A percentile compares a stretch with the other conserved stretches of the same genome.
These are phyloP conservation scores for Copsychus sechellarum DNA, from an alignment of 2,113 vertebrate species.

Conservation along the genomic window DNA sequence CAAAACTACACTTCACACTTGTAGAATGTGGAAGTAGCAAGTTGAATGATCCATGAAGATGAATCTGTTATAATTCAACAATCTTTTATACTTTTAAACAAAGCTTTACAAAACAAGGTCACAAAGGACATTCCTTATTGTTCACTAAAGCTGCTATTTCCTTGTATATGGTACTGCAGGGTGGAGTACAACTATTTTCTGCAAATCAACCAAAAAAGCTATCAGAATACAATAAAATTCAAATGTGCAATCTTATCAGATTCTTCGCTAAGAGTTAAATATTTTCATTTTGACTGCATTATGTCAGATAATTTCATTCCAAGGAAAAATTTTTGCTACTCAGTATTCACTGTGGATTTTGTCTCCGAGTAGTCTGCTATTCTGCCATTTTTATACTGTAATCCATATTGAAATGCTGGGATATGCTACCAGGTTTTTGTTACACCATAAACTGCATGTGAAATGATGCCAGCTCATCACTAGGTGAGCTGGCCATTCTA, in stretches of 20 bases:
- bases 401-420: not conserved
- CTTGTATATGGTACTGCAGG: conserved; percentile 14
- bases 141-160: conserved; percentile 48
- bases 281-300: not conserved
- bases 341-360: not conserved
- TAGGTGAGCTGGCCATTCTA: not conserved
- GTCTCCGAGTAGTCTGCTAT: not conserved
- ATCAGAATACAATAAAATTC: conserved; percentile 25
- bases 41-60: not conserved
- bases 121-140: conserved; percentile 12
- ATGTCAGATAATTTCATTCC: not conserved
- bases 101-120: conserved; percentile 7
- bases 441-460: not conserved
- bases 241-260: not conserved
- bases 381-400: not conserved
- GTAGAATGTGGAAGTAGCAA: conserved; percentile 20
- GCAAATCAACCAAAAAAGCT: not conserved
- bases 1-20: not conserved
- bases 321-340: not conserved
- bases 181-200: conserved; percentile 30
- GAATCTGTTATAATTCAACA: not conserved
- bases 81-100: conserved; percentile 32
- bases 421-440: not conserved
- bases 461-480: not conserved
- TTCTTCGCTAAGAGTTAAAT: not conserved